Evolutionary conservation across 2,888 invertebrate genomes (phyloP), one percentile per base, ranked within the genome.

Genomic region (Dasysyrphus tricinctus): DNA sequence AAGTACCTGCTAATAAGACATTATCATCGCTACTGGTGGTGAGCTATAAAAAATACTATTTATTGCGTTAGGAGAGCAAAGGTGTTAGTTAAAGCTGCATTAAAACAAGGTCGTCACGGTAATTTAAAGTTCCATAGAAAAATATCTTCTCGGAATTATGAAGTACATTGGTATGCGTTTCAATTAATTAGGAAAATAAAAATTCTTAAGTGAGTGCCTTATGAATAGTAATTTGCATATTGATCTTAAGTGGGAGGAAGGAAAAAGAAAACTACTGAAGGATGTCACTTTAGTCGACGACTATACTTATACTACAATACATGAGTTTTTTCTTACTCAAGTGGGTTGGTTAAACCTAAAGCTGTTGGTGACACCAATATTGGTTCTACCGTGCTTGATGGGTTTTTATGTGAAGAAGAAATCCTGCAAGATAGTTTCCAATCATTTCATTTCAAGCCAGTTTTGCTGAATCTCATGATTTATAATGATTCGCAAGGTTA

Each of bases 341-440:
- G 95, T 34, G 11, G 11, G 39, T 91, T 98, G 98, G 94, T 98
- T 98, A 94, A 98, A 98, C 93, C 98, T 94, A 89, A 98, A 98
- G 93, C 97, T 98, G 95, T 98, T 98, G 88, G 98, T 98, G 93
- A 98, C 98, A 95, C 98, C 98, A 93, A 98, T 98, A 96, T 98
- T 98, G 88, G 98, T 98, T 91, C 98, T 94, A 94, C 98, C 98
- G 93, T 98, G 98, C 94, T 98, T 98, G 54, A 98, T 98, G 90
- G 98, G 98, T 93, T 98, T 98, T 95, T 98, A 98, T 85, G 98
- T 97, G 90, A 98, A 96, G 88, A 97, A 97, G 93, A 98, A 98
- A 93, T 98, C 98, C 7, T 89, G 98, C 98, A 90, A 98, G 94
- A 93, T 98, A 98, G 93, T 98, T 97, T 79, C 98, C 98, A 91